A percentile compares a stretch with the other conserved stretches of the same genome.
Evolutionary conservation across 92 coral and sea anemone genomes (phyloP).

Genomic region (Porites lobata): DNA sequence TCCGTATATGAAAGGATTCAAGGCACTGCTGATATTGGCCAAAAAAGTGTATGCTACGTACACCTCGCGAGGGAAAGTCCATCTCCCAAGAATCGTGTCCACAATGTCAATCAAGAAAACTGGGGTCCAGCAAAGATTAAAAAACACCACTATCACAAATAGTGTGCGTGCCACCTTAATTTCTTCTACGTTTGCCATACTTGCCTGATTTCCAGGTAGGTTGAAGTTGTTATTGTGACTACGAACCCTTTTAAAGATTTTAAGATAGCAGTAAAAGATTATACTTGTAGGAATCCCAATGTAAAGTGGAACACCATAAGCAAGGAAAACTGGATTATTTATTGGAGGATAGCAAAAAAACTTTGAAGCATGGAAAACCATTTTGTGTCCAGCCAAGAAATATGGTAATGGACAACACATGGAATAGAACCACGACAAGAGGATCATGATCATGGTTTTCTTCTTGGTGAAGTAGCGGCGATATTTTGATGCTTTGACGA

Average conservation of each 20-base stretch:
- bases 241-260: background rate
- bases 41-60: background rate
- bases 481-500: conserved; percentile 60
- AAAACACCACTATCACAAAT: background rate
- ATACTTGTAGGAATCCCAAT: background rate
- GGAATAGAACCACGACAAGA: conserved; percentile 54
- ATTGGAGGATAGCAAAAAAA: background rate
- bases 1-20: background rate
- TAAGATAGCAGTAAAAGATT: background rate
- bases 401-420: conserved; percentile 61
- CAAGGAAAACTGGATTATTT: background rate
- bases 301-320: background rate
- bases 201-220: background rate
- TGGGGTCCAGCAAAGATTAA: background rate
- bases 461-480: conserved; percentile 52
- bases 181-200: background rate
- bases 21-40: background rate
- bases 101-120: background rate
- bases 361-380: background rate
- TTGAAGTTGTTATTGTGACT: background rate
- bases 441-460: conserved; percentile 28
- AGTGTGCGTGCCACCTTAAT: background rate
- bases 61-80: background rate
- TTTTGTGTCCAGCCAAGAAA: background rate
- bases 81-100: background rate